Evolutionary conservation across 2,888 invertebrate species (phyloP).

Genomic region (Hypomecis punctinalis): DNA sequence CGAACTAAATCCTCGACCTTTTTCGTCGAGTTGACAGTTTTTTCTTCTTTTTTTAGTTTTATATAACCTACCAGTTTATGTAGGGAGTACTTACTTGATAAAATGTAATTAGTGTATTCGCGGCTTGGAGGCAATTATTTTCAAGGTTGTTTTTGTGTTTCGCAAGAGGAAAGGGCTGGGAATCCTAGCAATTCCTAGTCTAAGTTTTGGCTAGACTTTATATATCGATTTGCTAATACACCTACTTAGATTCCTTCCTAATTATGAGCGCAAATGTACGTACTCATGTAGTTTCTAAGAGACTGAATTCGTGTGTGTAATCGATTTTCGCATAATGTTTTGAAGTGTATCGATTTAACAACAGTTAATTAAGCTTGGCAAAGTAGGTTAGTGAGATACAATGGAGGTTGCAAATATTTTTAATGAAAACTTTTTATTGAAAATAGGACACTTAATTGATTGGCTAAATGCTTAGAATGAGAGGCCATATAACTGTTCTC

Average conservation of each 20-base stretch:
- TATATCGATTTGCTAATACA: conserved; percentile 7
- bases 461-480: no score
- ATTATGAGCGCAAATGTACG: neutral
- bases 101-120: conserved; percentile 26
- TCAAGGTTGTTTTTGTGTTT: conserved; percentile 15
- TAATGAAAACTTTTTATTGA: no score
- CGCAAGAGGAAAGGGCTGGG: conserved; percentile 2
- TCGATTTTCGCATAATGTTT: conserved; percentile 15
- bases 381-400: conserved; percentile 8
- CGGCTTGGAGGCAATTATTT: conserved; percentile 15
- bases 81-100: conserved; percentile 18
- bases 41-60: conserved; percentile 17
- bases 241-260: no score
- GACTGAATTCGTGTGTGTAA: neutral
- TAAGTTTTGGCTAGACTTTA: neutral
- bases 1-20: neutral
- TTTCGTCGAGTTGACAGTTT: neutral
- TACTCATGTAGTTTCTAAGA: neutral
- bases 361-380: neutral
- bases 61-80: conserved; percentile 23
- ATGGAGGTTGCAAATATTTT: neutral
- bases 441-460: no score
- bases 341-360: conserved; percentile 29
- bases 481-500: no score
- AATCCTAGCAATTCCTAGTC: neutral